These are phyloP conservation scores for Erinaceus europaeus DNA, from an alignment of 2,113 vertebrate species.

Conservation along the genomic window DNA sequence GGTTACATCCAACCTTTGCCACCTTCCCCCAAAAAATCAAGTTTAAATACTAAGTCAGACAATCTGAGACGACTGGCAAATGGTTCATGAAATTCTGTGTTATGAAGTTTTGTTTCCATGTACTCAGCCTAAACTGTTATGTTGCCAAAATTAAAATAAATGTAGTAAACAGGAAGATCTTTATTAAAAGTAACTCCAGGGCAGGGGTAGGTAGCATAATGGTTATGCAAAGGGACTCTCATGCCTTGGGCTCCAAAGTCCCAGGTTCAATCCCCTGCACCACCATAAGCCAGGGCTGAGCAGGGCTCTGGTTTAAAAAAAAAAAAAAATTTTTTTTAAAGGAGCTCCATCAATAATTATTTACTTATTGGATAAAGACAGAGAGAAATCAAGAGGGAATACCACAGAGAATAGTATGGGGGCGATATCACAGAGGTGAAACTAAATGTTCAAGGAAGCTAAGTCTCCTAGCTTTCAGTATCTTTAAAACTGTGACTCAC, in stretches of 20 bases:
- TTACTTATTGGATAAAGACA: no score
- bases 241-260: no score
- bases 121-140: neutral
- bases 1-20: neutral
- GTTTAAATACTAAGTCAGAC: neutral
- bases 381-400: fast-evolving
- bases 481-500: neutral
- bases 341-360: no score
- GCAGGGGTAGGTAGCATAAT: no score
- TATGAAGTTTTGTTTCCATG: neutral
- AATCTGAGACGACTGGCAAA: neutral
- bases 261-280: no score
- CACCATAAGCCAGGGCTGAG: no score
- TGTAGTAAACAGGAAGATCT: constrained; percentile 1
- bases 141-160: constrained; percentile 18
- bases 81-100: neutral
- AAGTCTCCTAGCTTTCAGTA: neutral
- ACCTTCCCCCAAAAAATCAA: constrained; percentile 20
- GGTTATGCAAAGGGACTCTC: no score
- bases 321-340: no score
- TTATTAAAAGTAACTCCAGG: neutral
- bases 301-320: no score
- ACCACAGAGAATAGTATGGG: neutral
- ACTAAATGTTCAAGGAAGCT: neutral
- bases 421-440: neutral